Percentiles rank a stretch among this genome's conserved stretches.
Evolutionary conservation across 2,113 vertebrate species (phyloP).

Genomic region (Crotalus viridis): DNA sequence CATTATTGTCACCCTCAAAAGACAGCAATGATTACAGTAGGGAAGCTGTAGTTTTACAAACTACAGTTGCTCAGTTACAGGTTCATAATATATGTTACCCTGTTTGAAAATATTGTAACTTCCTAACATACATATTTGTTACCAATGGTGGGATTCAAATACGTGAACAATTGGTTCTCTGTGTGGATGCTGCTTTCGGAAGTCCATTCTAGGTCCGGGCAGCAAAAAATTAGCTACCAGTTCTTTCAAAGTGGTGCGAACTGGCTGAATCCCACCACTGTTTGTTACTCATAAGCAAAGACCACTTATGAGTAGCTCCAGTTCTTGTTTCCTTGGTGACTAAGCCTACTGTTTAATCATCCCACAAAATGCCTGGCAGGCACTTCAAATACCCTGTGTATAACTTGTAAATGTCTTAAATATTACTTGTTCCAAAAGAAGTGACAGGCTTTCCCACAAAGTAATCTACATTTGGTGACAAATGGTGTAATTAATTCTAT

Average conservation of each 20-base stretch:
- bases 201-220: too few species aligned
- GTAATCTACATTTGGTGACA: background rate
- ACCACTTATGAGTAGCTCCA: conserved; percentile 25
- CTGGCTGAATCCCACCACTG: too few species aligned
- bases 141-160: too few species aligned
- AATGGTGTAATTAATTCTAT: conserved; percentile 26
- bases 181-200: too few species aligned
- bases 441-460: conserved; percentile 14
- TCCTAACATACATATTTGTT: conserved; percentile 21
- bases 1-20: background rate
- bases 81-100: conserved; percentile 44
- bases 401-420: conserved; percentile 10
- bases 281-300: conserved; percentile 37
- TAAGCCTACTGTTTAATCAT: conserved; percentile 26
- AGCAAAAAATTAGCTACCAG: too few species aligned
- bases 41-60: conserved; percentile 1
- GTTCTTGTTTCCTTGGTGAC: conserved; percentile 65
- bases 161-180: too few species aligned
- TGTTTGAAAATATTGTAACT: conserved; percentile 52
- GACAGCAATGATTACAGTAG: conserved; percentile 22
- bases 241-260: too few species aligned
- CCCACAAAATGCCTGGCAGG: background rate
- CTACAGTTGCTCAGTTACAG: conserved; percentile 49
- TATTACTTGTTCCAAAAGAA: conserved; percentile 8
- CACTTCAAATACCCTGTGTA: background rate